Base-by-base conservation (phyloP, 2,888 invertebrate genomes). In the Drosophila algonquin region DNA sequence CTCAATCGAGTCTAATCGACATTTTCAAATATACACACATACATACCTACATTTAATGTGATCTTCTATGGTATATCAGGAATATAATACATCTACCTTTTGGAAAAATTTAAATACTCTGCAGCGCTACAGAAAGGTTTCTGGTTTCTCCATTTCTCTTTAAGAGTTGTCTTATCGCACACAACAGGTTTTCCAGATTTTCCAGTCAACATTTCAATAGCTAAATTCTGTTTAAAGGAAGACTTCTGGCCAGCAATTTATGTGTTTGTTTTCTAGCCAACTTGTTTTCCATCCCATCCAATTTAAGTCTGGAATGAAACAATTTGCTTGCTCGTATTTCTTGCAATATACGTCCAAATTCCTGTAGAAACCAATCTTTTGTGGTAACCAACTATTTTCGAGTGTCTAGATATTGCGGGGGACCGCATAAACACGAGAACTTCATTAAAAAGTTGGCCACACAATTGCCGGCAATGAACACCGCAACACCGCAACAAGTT, bases 401-500 rank as follows among this genome's bases (percentile, higher is more conserved):
- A 40, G 10, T 35, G 24, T 24, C 24, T 10, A 45, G 21, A 50
- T 50, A 50, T 14, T 40, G 35, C 0, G 14, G 35, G 14, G 4
- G 14, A 40, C 5, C 2, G n/a, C n/a, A 7, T 14, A 40, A n/a
- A 40, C 40, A 40, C 40, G n/a, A 40, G n/a, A 40, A 2, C 56
- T 73, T 63, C 53, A 57, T 65, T 64, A 51, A 72, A 30, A 72
- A 72, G 65, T 55, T 58, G 45, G 40, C 59, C 60, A 69, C 50
- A 50, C 9, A 47, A 64, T 56, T 64, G 55, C 69, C 45, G 57
- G 58, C 50, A 59, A 57, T 46, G 60, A 61, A 73, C 40, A 40
- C 73, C 73, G 56, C 55, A 61, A 73, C 40, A 40, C 73, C 73
- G 56, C 55, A 72, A 72, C 64, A 58, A 72, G 56, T 73, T 72